Conservation (phyloP, 1,140 invertebrate species). For the Ceratina japonica region DNA sequence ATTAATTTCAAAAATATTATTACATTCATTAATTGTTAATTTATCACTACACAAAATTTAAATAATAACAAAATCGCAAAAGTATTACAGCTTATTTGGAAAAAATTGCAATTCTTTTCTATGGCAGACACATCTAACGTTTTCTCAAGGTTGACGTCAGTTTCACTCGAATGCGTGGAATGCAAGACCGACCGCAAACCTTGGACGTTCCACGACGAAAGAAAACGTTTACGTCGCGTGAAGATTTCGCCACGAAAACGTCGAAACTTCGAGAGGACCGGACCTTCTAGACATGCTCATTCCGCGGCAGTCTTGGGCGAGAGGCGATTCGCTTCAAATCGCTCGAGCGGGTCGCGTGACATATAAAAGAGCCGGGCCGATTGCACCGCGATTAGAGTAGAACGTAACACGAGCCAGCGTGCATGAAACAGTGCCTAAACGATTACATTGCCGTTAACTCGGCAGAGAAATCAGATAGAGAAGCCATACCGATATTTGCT, state of each 20-base stretch:
- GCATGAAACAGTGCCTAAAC: background rate
- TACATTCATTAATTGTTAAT: no score
- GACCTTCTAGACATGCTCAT: conserved; percentile 55
- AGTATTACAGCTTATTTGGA: background rate
- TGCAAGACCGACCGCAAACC: background rate
- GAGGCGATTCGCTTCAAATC: conserved; percentile 50
- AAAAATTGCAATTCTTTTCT: background rate
- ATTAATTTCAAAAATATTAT: no score
- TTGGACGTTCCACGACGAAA: background rate
- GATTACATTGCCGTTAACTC: background rate
- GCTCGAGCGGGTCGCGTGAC: conserved; percentile 46
- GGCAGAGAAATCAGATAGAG: background rate
- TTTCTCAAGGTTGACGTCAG: background rate
- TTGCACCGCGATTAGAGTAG: conserved; percentile 63
- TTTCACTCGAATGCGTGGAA: background rate
- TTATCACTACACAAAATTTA: no score
- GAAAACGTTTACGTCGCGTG: conserved; percentile 36
- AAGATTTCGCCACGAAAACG: conserved; percentile 39
- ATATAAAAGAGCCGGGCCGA: conserved; percentile 70
- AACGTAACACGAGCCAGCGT: conserved; percentile 41
- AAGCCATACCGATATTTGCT: background rate
- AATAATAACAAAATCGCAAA: no score
- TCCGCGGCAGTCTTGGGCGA: conserved; percentile 38
- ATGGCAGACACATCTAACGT: background rate
- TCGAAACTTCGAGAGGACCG: conserved; percentile 48